Conservation (phyloP, 1,140 invertebrate genomes). For the Lerema accius region DNA sequence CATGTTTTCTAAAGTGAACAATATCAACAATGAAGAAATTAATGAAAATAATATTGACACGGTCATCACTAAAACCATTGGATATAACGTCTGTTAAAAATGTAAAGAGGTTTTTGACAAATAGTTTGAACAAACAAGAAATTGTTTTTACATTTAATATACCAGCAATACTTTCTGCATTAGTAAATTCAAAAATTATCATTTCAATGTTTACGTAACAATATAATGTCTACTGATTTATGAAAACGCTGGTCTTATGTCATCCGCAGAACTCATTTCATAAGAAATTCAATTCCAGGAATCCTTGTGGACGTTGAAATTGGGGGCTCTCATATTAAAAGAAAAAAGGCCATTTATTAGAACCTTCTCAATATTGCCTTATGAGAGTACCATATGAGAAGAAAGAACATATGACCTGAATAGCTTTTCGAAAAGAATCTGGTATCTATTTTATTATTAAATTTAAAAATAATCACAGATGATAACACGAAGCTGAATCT, state of each 20-base stretch:
- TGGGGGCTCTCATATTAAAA: slow-evolving; percentile 25
- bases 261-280: slow-evolving; percentile 23
- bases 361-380: slow-evolving; percentile 21
- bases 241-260: slow-evolving; percentile 7
- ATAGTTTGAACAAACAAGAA: too few species aligned
- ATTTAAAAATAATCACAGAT: too few species aligned
- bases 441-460: too few species aligned
- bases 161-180: too few species aligned
- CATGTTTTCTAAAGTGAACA: too few species aligned
- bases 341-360: slow-evolving; percentile 16
- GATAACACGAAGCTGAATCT: too few species aligned
- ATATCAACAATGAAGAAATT: too few species aligned
- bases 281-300: slow-evolving; percentile 21
- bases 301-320: slow-evolving; percentile 10
- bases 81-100: too few species aligned
- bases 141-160: too few species aligned
- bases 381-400: not conserved
- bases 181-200: not conserved
- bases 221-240: not conserved
- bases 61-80: too few species aligned
- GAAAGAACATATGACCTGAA: not conserved
- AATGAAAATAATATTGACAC: too few species aligned
- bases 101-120: too few species aligned
- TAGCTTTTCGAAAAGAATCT: not conserved
- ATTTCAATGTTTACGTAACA: not conserved